Base-by-base conservation (phyloP, 2,888 invertebrate species). In the Sussaba pulchella region DNA sequence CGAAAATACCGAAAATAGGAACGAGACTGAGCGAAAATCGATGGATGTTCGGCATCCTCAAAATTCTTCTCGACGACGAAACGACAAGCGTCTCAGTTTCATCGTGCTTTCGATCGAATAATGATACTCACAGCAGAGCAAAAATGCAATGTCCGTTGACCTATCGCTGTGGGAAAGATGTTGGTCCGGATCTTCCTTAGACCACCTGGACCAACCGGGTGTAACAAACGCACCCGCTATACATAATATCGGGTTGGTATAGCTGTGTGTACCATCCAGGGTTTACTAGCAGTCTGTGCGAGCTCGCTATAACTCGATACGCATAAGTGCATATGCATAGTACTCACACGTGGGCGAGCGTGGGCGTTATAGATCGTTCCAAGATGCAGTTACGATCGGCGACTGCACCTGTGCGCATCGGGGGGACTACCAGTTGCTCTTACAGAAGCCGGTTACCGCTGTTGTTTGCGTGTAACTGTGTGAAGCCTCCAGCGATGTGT, bases 311-410 rank as follows among this genome's bases (percentile, higher is more conserved):
- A 50, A 36, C 6, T 6, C 19, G 26, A 12, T 63, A 69, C 19
- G 63, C 57, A 59, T 31, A 59, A 77, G 66, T 63, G 71, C 52
- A 67, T 71, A 54, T 66, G 59, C 36, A 71, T 72, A 63, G 63
- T 69, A 50, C 43, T n/a, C 43, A 43, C 43, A 45, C 8, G 3
- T 31, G 78, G n/a, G n/a, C 64, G 21, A 66, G 71, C 67, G 52
- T 54, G 21, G 21, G 59, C 54, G 66, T 67, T 80, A 71, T 54
- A 71, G 71, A 80, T 76, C 71, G 45, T 59, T 19, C 36, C 66
- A 61, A 80, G 70, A 76, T 80, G 71, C 75, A 71, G 75, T 80
- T 71, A 54, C 67, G 50, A 47, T 52, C 61, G 61, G 6, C 21
- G 47, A 47, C 17, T 39, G 50, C 67, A 69, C 67, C 47, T 78